Evolutionary conservation across 64 coral and sea anemone genomes (phyloP).

Genomic region (Actinia tenebrosa): DNA sequence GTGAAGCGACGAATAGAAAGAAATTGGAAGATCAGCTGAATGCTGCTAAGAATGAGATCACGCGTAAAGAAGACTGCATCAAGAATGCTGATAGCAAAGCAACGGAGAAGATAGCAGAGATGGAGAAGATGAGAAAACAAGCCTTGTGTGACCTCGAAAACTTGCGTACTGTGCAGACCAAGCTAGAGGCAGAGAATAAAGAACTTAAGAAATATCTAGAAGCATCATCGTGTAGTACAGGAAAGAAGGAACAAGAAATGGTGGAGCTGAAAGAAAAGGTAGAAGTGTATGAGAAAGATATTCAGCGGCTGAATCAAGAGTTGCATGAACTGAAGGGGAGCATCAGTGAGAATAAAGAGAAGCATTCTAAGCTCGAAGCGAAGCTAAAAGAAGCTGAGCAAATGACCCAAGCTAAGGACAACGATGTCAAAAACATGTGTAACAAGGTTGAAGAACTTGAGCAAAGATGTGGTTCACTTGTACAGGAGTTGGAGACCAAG

Average conservation of each 20-base stretch:
- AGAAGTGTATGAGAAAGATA: conserved; percentile 34
- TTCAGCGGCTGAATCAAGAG: conserved; percentile 21
- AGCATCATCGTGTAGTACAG: background rate
- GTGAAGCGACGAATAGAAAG: conserved; percentile 41
- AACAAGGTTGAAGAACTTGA: background rate
- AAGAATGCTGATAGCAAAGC: conserved; percentile 36
- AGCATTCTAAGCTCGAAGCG: conserved; percentile 7
- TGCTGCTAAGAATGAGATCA: conserved; percentile 27
- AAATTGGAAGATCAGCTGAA: conserved; percentile 44
- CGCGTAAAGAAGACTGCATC: conserved; percentile 45
- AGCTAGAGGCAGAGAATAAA: conserved; percentile 27
- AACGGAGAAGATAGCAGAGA: conserved; percentile 24
- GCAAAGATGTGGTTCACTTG: background rate
- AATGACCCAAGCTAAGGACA: background rate
- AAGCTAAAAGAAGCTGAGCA: conserved; percentile 32
- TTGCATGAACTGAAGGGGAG: conserved; percentile 9
- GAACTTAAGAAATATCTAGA: conserved; percentile 44
- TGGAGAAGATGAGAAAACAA: conserved; percentile 39
- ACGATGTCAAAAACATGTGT: background rate
- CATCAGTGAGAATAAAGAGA: conserved; percentile 43
- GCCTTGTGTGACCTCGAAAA: conserved; percentile 58
- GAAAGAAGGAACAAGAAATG: conserved; percentile 50
- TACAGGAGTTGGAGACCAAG: background rate
- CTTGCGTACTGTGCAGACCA: conserved; percentile 19
- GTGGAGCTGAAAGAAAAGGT: conserved; percentile 34